These are phyloP conservation scores for Pangasius sanitwongsei DNA, from an alignment of 2,797 vertebrate genomes.

Conservation along the genomic window DNA sequence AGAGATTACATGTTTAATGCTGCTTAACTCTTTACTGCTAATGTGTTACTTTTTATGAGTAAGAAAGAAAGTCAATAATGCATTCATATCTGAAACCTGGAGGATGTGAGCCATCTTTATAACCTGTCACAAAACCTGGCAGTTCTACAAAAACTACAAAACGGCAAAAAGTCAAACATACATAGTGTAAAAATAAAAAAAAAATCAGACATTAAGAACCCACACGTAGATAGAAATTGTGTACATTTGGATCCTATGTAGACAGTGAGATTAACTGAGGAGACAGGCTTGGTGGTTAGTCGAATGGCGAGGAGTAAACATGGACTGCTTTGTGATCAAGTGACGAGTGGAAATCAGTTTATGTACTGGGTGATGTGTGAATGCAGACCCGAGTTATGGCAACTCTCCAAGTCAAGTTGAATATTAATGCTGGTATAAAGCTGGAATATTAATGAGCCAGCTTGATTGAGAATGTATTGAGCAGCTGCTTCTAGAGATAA, in stretches of 20 bases:
- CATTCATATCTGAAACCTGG: not conserved
- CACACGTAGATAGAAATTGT: not conserved
- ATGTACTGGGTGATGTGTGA: not conserved
- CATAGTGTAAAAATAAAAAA: not conserved
- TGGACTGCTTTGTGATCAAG: not conserved
- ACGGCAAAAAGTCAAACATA: not conserved
- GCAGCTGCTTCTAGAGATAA: not conserved
- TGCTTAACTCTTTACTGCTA: not conserved
- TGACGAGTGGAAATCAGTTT: not conserved
- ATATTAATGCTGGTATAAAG: not conserved
- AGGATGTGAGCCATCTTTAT: not conserved
- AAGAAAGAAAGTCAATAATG: not conserved
- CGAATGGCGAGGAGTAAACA: not conserved
- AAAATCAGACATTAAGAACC: not conserved
- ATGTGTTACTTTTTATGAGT: not conserved
- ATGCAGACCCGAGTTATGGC: not conserved
- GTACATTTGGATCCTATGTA: not conserved
- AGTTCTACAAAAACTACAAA: not conserved
- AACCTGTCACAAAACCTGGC: not conserved
- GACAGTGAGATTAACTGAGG: not conserved
- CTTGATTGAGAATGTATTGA: not conserved
- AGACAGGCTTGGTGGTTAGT: not conserved
- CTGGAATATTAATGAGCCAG: slow-evolving; percentile 7
- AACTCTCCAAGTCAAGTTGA: not conserved
- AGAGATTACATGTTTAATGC: not conserved